These are phyloP conservation scores for Anolis sagrei DNA, from an alignment of 2,113 vertebrate genomes.

Conservation along the genomic window DNA sequence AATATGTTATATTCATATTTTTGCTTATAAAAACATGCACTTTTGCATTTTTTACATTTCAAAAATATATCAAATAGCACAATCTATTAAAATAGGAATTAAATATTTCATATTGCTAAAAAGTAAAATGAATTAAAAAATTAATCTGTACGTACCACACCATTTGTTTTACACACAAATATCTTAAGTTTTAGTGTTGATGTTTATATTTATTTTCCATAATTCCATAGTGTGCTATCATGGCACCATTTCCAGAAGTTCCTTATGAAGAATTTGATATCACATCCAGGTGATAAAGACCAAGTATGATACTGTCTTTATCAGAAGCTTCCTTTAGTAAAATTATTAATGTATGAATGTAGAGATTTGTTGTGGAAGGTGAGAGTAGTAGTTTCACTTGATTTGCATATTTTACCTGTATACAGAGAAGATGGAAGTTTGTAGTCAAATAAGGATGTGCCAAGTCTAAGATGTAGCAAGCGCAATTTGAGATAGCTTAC, in stretches of 20 bases:
- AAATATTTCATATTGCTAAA: too few relatives aligned
- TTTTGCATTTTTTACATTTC: too few relatives aligned
- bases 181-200: not conserved
- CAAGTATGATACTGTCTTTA: not conserved
- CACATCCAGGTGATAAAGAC: constrained; percentile 1
- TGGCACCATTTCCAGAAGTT: constrained; percentile 1
- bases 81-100: too few relatives aligned
- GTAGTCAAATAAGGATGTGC: not conserved
- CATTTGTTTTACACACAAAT: not conserved
- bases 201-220: constrained; percentile 11
- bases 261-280: constrained; percentile 3
- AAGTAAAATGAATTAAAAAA: too few relatives aligned
- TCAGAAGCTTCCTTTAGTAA: constrained; percentile 9
- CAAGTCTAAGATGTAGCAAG: not conserved
- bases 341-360: not conserved
- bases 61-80: too few relatives aligned
- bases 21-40: too few relatives aligned
- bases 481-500: not conserved
- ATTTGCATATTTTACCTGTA: not conserved
- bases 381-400: not conserved
- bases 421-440: not conserved
- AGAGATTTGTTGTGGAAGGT: not conserved
- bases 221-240: constrained; percentile 11
- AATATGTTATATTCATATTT: too few relatives aligned
- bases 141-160: not conserved